Evolutionary conservation across 2,888 invertebrate genomes (phyloP), one percentile per base, ranked within the genome.

Genomic region (Athripsodes cinereus): DNA sequence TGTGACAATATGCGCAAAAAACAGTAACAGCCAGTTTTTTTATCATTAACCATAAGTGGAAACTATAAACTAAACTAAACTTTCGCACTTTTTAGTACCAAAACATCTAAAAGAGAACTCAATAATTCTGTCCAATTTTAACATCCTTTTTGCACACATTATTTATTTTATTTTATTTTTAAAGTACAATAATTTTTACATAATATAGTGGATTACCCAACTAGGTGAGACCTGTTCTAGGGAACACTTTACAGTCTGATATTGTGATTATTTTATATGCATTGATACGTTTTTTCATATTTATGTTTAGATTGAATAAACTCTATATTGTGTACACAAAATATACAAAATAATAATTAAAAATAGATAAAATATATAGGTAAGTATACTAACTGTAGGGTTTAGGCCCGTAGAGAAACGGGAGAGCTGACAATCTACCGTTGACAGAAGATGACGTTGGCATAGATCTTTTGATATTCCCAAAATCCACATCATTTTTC

Each of bases 381-480:
- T 13, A 40, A 13, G 40, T 13, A 68, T 81, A 88, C 88, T 86
- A 81, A 88, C 88, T 88, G 75, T 87, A 87, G 59, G 87, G 87
- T 66, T 83, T 79, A 65, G 87, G 87, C 64, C 87, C 87, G 71
- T 88, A 89, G 66, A 90, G 82, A 70, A 87, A 81, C 61, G 89
- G 86, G 73, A 86, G 82, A 69, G 82, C 80, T 65, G 81, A 70
- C 34, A 76, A 74, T 66, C 78, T 52, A 46, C 52, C 57, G 31
- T 47, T 51, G n/a, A 40, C 35, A 19, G 46, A 26, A 2, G 52
- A 22, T 10, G 52, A 57, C 2, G 10, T 16, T 13, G 52, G 57
- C 46, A 57, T 52, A 2, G 57, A 57, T 21, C 57, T 44, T 18
- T 46, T 52, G n/a, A 22, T 2, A 13, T 8, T 16, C 16, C 16